Evolutionary conservation across 1,140 invertebrate genomes (phyloP).

Genomic region (Philotrypesis tridentata): DNA sequence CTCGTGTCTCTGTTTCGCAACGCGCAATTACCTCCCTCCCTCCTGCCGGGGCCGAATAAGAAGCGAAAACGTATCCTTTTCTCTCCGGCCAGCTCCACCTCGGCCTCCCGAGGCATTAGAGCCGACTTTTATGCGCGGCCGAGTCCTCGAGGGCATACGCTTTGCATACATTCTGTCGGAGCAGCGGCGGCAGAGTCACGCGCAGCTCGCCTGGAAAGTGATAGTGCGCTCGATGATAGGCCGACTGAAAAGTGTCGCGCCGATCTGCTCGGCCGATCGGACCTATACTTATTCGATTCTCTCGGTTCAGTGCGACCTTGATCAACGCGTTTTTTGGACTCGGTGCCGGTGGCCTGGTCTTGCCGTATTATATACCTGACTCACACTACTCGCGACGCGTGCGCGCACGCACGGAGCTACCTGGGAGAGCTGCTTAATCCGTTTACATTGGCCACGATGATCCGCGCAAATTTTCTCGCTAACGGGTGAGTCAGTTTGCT

Average conservation of each 20-base stretch:
- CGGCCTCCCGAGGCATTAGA: slow-evolving; percentile 55
- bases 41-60: slow-evolving; percentile 36
- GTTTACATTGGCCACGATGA: neutral
- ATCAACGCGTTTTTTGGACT: too few species aligned
- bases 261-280: neutral
- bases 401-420: neutral
- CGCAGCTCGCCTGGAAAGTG: slow-evolving; percentile 64
- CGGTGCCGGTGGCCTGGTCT: neutral
- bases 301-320: too few species aligned
- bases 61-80: slow-evolving; percentile 30
- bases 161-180: slow-evolving; percentile 63
- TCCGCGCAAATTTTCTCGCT: too few species aligned
- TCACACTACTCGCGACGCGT: neutral
- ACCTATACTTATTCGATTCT: too few species aligned
- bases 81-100: slow-evolving; percentile 47
- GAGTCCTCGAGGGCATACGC: slow-evolving; percentile 6
- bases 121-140: slow-evolving; percentile 2
- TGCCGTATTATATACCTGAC: neutral
- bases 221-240: slow-evolving; percentile 55
- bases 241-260: neutral
- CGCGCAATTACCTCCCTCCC: slow-evolving; percentile 63
- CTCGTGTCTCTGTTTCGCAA: slow-evolving; percentile 66
- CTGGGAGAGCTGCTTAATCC: neutral
- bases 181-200: slow-evolving; percentile 59
- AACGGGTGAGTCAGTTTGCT: neutral